phyloP scores from a whole-genome alignment of 2,797 vertebrate species.

The Gymnodraco acuticeps region DNA sequence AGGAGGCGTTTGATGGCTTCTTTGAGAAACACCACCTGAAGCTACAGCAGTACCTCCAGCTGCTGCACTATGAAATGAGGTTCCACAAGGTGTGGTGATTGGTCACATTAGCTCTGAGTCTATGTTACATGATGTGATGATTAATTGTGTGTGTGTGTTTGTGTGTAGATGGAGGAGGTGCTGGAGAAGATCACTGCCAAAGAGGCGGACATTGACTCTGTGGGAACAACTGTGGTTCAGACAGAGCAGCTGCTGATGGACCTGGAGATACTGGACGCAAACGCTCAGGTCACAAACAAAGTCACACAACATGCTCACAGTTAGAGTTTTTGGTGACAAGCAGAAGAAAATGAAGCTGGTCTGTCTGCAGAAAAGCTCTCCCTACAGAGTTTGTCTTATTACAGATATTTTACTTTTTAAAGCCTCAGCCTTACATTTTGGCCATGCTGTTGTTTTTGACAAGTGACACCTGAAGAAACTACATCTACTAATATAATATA shows the following conservation, averaged over 20 bases:
- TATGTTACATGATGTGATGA: not conserved
- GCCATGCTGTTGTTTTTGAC: too few species aligned
- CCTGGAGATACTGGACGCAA: conserved; percentile 86
- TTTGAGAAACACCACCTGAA: conserved; percentile 98
- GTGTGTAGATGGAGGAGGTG: conserved; percentile 87
- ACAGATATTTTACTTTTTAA: not conserved
- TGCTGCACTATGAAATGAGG: conserved; percentile 92
- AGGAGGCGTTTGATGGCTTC: conserved; percentile 97
- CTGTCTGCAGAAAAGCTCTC: not conserved
- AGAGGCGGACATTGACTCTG: conserved; percentile 85
- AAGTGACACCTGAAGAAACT: too few species aligned
- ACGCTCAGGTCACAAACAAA: conserved; percentile 86
- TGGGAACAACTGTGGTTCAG: conserved; percentile 86
- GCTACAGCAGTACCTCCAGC: conserved; percentile 94
- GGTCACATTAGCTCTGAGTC: not conserved
- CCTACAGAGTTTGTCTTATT: not conserved
- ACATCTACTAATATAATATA: too few species aligned
- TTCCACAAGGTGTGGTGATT: conserved; percentile 90
- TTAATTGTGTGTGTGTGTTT: conserved; percentile 15
- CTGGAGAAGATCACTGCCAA: conserved; percentile 86
- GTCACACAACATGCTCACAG: conserved; percentile 6
- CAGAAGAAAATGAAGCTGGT: not conserved
- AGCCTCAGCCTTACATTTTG: too few species aligned
- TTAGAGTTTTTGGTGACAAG: not conserved
- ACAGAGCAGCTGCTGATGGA: conserved; percentile 91